Conservation (phyloP, 2,888 invertebrate species). For the Lasioglossum leucozonium region DNA sequence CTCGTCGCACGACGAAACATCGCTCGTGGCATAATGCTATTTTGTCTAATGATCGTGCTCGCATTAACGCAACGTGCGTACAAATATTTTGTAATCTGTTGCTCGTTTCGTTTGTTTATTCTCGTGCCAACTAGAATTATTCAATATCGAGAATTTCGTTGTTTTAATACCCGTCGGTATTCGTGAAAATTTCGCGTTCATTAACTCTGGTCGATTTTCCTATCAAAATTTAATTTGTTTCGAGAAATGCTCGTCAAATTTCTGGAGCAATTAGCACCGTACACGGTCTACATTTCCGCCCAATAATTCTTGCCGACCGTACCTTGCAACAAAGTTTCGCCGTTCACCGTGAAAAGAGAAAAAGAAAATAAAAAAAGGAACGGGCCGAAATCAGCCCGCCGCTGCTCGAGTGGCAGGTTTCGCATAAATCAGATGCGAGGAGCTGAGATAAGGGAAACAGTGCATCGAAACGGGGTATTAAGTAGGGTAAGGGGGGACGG, state of each 20-base stretch:
- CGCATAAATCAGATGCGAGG: background rate
- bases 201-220: background rate
- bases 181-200: too few relatives aligned
- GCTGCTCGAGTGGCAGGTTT: background rate
- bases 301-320: too few relatives aligned
- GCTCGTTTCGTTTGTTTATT: too few relatives aligned
- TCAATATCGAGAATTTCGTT: background rate
- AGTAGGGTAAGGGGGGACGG: background rate
- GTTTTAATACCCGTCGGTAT: background rate
- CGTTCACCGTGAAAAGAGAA: too few relatives aligned
- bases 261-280: too few relatives aligned
- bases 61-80: background rate
- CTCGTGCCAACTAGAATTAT: background rate
- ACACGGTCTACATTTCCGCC: too few relatives aligned
- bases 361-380: background rate
- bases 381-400: background rate
- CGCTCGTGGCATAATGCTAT: background rate
- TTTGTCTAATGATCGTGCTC: background rate
- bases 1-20: background rate
- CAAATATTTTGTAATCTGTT: too few relatives aligned
- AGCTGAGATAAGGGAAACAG: slow-evolving; percentile 8
- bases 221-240: background rate
- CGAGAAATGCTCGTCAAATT: too few relatives aligned
- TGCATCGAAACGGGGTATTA: background rate
- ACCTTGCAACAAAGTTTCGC: too few relatives aligned